Evolutionary conservation across 2,797 vertebrate genomes (phyloP).

Genomic region (Xerus rutilus): DNA sequence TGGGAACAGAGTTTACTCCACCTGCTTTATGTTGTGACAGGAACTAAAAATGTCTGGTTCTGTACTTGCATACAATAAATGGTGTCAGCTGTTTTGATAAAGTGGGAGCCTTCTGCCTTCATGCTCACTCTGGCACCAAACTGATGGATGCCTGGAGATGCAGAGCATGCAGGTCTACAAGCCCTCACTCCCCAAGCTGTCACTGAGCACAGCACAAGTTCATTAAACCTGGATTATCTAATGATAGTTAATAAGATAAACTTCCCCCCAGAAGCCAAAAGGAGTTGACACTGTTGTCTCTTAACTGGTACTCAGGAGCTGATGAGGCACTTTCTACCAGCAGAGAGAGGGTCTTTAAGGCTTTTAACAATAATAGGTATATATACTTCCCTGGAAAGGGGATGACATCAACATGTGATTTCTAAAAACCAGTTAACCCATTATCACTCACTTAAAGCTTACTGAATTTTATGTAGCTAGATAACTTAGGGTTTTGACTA

Average conservation of each 20-base stretch:
- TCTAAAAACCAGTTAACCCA: slow-evolving; percentile 31
- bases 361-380: neutral
- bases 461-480: neutral
- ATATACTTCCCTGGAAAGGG: neutral
- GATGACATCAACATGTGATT: neutral
- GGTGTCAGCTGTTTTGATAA: neutral
- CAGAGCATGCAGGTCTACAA: neutral
- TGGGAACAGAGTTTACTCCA: neutral
- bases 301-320: neutral
- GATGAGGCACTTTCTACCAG: neutral
- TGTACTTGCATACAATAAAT: neutral
- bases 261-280: slow-evolving; percentile 50
- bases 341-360: slow-evolving; percentile 25
- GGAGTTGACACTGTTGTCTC: slow-evolving; percentile 53
- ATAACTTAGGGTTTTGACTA: neutral
- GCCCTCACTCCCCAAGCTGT: slow-evolving; percentile 40
- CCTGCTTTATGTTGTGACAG: neutral
- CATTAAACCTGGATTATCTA: slow-evolving; percentile 75
- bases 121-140: neutral
- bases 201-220: slow-evolving; percentile 39
- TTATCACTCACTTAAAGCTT: neutral
- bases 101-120: slow-evolving; percentile 13
- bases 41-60: neutral
- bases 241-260: slow-evolving; percentile 60
- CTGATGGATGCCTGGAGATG: slow-evolving; percentile 47